A percentile compares a stretch with the other conserved stretches of the same genome.
These are phyloP conservation scores for Tryphoninae sp. DNA, from an alignment of 2,888 invertebrate species.

Conservation along the genomic window DNA sequence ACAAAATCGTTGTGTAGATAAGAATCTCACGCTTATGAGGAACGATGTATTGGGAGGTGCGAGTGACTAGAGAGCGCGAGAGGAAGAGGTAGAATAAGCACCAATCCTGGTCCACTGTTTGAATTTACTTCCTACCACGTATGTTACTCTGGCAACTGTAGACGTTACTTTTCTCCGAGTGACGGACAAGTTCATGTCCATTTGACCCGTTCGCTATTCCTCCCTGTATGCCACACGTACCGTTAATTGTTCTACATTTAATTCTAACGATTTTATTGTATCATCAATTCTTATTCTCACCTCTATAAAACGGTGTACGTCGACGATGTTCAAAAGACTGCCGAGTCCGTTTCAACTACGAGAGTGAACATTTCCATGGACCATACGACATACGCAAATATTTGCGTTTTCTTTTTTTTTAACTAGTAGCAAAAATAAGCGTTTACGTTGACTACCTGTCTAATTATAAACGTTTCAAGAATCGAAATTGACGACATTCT, in stretches of 20 bases:
- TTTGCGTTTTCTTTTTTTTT: background rate
- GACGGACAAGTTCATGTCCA: slow-evolving; percentile 71
- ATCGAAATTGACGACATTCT: slow-evolving; percentile 66
- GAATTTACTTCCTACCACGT: slow-evolving; percentile 60
- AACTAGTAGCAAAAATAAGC: slow-evolving; percentile 6
- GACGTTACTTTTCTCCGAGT: slow-evolving; percentile 71
- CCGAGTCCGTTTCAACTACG: background rate
- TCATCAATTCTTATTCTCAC: background rate
- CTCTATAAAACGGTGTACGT: background rate
- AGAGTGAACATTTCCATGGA: background rate
- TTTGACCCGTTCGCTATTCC: slow-evolving; percentile 59
- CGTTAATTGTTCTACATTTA: slow-evolving; percentile 46
- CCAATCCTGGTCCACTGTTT: background rate
- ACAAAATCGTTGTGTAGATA: background rate
- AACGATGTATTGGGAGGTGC: background rate
- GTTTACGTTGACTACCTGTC: slow-evolving; percentile 47
- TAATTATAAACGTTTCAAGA: slow-evolving; percentile 63
- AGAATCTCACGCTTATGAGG: background rate
- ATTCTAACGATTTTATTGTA: slow-evolving; percentile 53
- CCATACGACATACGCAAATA: background rate
- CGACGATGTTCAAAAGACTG: background rate
- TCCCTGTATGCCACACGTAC: slow-evolving; percentile 7
- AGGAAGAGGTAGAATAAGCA: slow-evolving; percentile 8
- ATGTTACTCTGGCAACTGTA: slow-evolving; percentile 64
- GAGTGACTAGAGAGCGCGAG: slow-evolving; percentile 16